These are phyloP conservation scores for Pyralis farinalis DNA, from an alignment of 2,888 invertebrate species.

Conservation along the genomic window DNA sequence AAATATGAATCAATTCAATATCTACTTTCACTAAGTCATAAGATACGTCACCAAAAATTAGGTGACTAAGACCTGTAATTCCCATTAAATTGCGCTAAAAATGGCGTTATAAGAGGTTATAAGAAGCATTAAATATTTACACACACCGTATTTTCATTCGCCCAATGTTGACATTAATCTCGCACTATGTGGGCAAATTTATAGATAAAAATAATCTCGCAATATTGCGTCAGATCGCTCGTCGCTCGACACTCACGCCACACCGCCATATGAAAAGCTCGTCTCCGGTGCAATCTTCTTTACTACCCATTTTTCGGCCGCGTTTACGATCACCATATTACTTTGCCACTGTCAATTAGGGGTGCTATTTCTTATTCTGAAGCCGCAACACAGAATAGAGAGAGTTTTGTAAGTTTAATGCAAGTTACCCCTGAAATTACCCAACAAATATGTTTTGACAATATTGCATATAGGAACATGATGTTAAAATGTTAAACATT, in stretches of 20 bases:
- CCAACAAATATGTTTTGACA: neutral
- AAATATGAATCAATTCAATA: no score
- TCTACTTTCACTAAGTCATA: no score
- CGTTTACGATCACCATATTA: conserved; percentile 5
- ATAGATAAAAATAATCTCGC: no score
- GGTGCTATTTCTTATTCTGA: neutral
- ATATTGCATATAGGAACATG: neutral
- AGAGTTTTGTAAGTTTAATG: neutral
- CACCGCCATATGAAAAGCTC: conserved; percentile 7
- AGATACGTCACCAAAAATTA: no score
- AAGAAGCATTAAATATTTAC: no score
- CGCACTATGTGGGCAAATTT: no score
- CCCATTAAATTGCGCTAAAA: no score
- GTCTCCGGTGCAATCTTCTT: conserved; percentile 11
- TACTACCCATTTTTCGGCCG: conserved; percentile 12
- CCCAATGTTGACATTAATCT: no score
- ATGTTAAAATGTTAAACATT: neutral
- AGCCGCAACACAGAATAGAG: neutral
- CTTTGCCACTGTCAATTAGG: conserved; percentile 2
- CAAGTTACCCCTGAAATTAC: neutral
- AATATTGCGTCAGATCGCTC: no score
- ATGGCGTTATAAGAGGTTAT: no score
- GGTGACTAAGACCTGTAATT: no score
- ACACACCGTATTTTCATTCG: no score
- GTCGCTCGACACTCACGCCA: neutral